Conservation (phyloP, 2,797 vertebrate genomes). For the Sciaenops ocellatus region DNA sequence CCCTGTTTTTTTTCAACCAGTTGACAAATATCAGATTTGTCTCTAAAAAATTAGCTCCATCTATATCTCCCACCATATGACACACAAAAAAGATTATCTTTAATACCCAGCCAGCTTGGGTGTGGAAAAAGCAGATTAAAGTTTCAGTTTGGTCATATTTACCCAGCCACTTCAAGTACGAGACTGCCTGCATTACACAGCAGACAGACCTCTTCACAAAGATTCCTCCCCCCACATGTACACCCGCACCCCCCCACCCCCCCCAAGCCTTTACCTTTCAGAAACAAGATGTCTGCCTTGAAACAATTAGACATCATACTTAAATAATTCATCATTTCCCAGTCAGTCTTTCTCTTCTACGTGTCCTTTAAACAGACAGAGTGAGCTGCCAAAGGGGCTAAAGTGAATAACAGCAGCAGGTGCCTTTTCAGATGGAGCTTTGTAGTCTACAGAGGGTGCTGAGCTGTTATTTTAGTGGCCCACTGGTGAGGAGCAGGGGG, state of each 20-base stretch:
- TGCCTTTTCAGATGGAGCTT: conserved; percentile 86
- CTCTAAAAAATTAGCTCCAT: conserved; percentile 90
- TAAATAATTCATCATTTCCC: conserved; percentile 88
- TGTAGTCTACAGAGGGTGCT: conserved; percentile 84
- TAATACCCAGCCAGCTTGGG: conserved; percentile 90
- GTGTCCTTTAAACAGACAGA: conserved; percentile 86
- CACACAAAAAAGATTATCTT: conserved; percentile 89
- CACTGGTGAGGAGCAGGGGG: conserved; percentile 84
- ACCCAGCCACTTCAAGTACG: conserved; percentile 80
- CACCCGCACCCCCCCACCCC: conserved; percentile 12
- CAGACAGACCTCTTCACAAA: conserved; percentile 76
- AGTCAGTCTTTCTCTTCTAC: conserved; percentile 82
- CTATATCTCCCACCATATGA: conserved; percentile 90
- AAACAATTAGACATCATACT: conserved; percentile 86
- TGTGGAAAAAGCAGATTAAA: conserved; percentile 91
- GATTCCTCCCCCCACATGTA: conserved; percentile 41
- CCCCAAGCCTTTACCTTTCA: conserved; percentile 69
- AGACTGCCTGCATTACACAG: conserved; percentile 71
- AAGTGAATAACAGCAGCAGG: conserved; percentile 89
- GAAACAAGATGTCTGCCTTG: conserved; percentile 81
- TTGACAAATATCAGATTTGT: conserved; percentile 94
- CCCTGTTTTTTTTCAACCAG: conserved; percentile 86
- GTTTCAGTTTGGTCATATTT: conserved; percentile 90
- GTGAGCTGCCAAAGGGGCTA: conserved; percentile 82
- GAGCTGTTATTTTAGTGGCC: conserved; percentile 87